A percentile compares a stretch with the other conserved stretches of the same genome.
These are phyloP conservation scores for Cotesia glomerata DNA, from an alignment of 1,140 invertebrate genomes.

Conservation along the genomic window DNA sequence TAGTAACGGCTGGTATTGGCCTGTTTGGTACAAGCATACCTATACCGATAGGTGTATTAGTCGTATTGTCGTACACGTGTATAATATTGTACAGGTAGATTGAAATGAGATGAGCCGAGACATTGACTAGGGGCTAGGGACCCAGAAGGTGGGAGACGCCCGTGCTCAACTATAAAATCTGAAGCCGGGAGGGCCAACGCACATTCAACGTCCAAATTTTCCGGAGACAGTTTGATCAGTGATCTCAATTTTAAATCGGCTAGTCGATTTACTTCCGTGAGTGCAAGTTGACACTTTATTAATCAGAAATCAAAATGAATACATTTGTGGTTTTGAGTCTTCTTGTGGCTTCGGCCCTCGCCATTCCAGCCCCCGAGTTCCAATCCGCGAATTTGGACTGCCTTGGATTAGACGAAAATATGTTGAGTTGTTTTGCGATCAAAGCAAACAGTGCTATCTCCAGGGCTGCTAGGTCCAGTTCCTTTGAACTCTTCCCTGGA, in stretches of 20 bases:
- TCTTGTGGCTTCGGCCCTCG: constrained; percentile 46
- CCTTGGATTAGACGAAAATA: constrained; percentile 56
- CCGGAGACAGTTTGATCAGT: constrained; percentile 36
- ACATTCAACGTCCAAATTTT: constrained; percentile 61
- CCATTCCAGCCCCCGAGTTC: constrained; percentile 42
- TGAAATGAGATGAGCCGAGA: constrained; percentile 4
- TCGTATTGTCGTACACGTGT: background rate
- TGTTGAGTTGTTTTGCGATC: constrained; percentile 67
- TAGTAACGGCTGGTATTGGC: background rate
- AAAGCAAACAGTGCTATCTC: constrained; percentile 66
- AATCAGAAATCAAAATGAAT: constrained; percentile 45
- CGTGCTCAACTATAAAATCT: constrained; percentile 59
- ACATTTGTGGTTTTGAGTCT: constrained; percentile 50
- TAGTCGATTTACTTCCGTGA: background rate
- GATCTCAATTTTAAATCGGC: background rate
- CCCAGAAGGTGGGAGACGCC: constrained; percentile 41
- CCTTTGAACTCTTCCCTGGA: constrained; percentile 67
- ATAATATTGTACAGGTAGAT: no score
- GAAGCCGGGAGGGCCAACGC: constrained; percentile 54
- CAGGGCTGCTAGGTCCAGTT: constrained; percentile 65
- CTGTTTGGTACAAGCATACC: background rate
- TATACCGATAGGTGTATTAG: background rate
- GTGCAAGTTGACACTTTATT: constrained; percentile 4
- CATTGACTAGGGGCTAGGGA: constrained; percentile 34
- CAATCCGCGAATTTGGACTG: constrained; percentile 46